Evolutionary conservation across 2,888 invertebrate species (phyloP), one percentile per base, ranked within the genome.

Genomic region (Tuberolachnus salignus): DNA sequence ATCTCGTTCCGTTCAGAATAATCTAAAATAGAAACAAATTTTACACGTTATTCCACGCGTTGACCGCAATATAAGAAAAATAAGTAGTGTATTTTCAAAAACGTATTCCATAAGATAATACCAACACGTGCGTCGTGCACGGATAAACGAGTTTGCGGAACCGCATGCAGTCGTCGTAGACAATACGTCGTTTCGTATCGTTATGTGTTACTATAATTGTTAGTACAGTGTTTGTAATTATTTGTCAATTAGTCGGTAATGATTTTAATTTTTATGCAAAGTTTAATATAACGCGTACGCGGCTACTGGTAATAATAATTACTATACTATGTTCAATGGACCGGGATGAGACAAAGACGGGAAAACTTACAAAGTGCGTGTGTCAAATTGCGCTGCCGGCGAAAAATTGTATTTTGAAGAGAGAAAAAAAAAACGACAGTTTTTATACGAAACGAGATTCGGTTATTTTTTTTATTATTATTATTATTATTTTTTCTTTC

Each of bases 391-490:
- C 34, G 34, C 34, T 42, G 23, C 13, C 19, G 21, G 34, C 16
- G 23, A 63, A 51, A 63, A 51, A 42, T 34, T 72, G 4, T 19
- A 26, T 19, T 72, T 61, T 34, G 51, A n/a, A n/a, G n/a, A n/a
- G n/a, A n/a, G n/a, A n/a, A n/a, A n/a, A n/a, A n/a, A n/a, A 13
- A 19, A 3, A 23, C 13, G 10, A 51, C 21, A 21, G 19, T n/a
- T 51, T 73, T 63, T 63, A 8, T 53, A 34, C 9, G 6, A 34
- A 34, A 4, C 34, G 23, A 59, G 23, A 16, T 57, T 23, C n/a
- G 57, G 23, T 8, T n/a, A 59, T 71, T 59, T 59, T 46, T 71
- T n/a, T 34, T 71, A 23, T 19, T 46, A 70, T 55, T 42, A 4
- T 34, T 34, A 6, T 34, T 34, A 6, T 6, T 6, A 34, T 34